Evolutionary conservation across 1,140 invertebrate species (phyloP).

Genomic region (Ips nitidus): DNA sequence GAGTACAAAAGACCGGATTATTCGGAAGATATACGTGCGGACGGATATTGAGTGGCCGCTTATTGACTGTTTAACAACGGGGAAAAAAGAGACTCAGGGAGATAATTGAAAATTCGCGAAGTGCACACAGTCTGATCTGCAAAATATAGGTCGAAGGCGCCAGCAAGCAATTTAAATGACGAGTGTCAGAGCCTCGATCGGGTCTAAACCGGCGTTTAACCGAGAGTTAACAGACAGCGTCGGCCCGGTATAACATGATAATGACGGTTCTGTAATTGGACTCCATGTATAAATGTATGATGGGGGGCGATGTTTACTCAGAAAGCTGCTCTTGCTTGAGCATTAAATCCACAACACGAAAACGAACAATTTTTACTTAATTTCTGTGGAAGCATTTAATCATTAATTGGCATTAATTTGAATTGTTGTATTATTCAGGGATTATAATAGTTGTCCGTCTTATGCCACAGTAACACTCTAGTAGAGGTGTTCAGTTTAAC

Average conservation of each 20-base stretch:
- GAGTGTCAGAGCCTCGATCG: slow-evolving; percentile 18
- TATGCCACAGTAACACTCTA: too few relatives aligned
- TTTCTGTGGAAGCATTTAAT: too few relatives aligned
- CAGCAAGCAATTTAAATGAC: slow-evolving; percentile 20
- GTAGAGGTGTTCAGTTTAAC: too few relatives aligned
- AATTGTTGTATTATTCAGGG: too few relatives aligned
- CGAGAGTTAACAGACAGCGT: slow-evolving; percentile 32
- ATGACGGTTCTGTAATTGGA: slow-evolving; percentile 34
- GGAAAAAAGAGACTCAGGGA: too few relatives aligned
- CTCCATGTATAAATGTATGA: not conserved
- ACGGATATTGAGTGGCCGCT: not conserved
- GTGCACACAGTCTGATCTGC: not conserved
- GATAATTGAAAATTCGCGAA: too few relatives aligned
- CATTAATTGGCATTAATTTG: too few relatives aligned
- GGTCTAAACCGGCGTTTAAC: slow-evolving; percentile 21
- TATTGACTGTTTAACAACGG: too few relatives aligned
- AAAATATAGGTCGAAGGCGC: not conserved
- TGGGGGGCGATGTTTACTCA: slow-evolving; percentile 8
- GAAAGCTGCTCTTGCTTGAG: slow-evolving; percentile 1
- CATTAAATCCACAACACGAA: too few relatives aligned
- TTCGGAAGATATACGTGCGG: slow-evolving; percentile 3
- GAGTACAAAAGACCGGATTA: slow-evolving; percentile 9
- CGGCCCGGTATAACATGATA: slow-evolving; percentile 32
- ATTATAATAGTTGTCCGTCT: too few relatives aligned
- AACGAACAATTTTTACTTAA: too few relatives aligned